Evolutionary conservation across 2,113 vertebrate genomes (phyloP).

Genomic region (Saccopteryx bilineata): DNA sequence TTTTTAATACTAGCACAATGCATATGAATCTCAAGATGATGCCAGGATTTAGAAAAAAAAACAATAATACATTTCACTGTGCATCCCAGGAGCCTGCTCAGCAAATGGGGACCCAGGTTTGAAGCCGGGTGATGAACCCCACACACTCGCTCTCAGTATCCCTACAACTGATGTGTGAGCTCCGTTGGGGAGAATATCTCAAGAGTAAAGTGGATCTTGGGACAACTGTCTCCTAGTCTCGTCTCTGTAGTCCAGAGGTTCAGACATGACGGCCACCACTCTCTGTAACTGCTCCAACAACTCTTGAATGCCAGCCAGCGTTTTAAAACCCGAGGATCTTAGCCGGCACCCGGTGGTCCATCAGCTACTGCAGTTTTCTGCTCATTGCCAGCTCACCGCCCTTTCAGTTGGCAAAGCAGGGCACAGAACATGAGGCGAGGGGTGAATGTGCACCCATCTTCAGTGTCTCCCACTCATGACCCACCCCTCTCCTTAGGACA

Average conservation of each 20-base stretch:
- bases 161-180: background rate
- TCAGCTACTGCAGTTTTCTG: background rate
- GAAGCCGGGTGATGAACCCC: background rate
- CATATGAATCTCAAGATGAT: background rate
- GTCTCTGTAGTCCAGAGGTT: too few relatives aligned
- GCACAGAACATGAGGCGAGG: background rate
- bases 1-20: background rate
- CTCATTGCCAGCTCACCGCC: background rate
- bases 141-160: background rate
- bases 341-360: background rate
- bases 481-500: background rate
- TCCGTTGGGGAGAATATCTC: background rate
- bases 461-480: background rate
- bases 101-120: too few relatives aligned
- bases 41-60: background rate
- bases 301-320: background rate
- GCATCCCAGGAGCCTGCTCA: background rate
- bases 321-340: background rate
- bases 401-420: background rate
- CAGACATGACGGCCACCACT: background rate
- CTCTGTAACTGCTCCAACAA: rapidly evolving
- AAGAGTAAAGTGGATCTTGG: background rate
- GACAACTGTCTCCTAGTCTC: background rate
- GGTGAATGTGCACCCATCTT: background rate
- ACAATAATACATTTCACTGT: background rate